A percentile compares a stretch with the other conserved stretches of the same genome.
Evolutionary conservation across 2,113 vertebrate species (phyloP).

Genomic region (Forbesichthys papilliferus): DNA sequence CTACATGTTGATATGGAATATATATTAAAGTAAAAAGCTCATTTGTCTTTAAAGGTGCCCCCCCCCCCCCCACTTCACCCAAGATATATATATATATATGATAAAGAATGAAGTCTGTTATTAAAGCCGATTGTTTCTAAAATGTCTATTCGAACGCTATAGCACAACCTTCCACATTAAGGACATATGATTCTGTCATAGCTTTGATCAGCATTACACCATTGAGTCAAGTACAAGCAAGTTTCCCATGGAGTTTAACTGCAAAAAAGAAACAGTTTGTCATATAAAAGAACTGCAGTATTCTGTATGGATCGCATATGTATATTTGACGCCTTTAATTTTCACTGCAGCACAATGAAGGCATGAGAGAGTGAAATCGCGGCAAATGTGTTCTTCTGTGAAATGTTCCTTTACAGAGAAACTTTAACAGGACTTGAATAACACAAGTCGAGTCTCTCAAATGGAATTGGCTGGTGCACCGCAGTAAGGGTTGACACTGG

Average conservation of each 20-base stretch:
- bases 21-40: background rate
- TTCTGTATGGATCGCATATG: too few relatives aligned
- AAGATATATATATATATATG: slow-evolving; percentile 10
- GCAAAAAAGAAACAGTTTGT: too few relatives aligned
- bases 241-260: background rate
- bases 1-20: background rate
- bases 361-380: too few relatives aligned
- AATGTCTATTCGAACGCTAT: background rate
- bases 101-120: background rate
- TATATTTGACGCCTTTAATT: too few relatives aligned
- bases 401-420: too few relatives aligned
- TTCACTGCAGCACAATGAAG: too few relatives aligned
- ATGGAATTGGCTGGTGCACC: slow-evolving; percentile 63
- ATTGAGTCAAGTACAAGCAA: background rate
- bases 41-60: background rate
- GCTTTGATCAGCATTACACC: background rate
- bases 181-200: background rate
- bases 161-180: too few relatives aligned
- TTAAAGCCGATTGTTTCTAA: slow-evolving; percentile 3
- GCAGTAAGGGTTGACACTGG: slow-evolving; percentile 8
- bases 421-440: background rate
- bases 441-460: slow-evolving; percentile 41
- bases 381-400: too few relatives aligned
- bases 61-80: background rate
- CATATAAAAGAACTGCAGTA: too few relatives aligned